A percentile compares a stretch with the other conserved stretches of the same genome.
Conservation (phyloP, 2,113 vertebrate species). For the Helogale parvula region DNA sequence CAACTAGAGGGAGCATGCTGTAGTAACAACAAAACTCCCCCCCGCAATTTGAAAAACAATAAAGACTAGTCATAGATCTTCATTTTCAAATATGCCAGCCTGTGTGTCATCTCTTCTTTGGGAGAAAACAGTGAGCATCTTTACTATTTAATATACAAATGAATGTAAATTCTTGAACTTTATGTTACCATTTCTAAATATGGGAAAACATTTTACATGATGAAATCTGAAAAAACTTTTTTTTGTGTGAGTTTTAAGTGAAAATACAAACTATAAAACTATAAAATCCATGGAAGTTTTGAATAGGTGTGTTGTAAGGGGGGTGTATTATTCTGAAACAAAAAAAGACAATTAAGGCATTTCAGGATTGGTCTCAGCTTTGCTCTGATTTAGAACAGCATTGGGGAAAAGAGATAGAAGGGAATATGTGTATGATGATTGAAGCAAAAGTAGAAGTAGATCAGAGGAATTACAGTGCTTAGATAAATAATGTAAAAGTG, state of each 20-base stretch:
- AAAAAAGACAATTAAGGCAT: background rate
- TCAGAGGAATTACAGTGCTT: constrained; percentile 52
- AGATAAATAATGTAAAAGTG: constrained; percentile 67
- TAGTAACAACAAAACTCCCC: background rate
- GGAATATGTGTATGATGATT: background rate
- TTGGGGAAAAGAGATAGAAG: background rate
- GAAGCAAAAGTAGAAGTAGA: constrained; percentile 30
- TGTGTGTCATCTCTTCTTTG: background rate
- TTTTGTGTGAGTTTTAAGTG: background rate
- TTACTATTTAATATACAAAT: background rate
- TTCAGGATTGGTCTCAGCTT: background rate
- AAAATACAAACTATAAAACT: background rate
- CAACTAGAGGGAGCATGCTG: background rate
- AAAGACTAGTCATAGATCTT: background rate
- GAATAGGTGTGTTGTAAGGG: background rate
- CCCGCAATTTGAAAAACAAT: background rate
- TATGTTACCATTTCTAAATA: background rate
- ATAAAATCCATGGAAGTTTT: background rate
- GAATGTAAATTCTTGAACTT: background rate
- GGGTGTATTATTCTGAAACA: background rate
- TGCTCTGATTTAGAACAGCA: background rate
- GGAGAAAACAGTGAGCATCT: background rate
- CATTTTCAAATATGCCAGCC: background rate
- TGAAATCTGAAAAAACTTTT: background rate
- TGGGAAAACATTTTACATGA: background rate